phyloP scores from a whole-genome alignment of 2,797 vertebrate species.

The Pyrocephalus nanus region DNA sequence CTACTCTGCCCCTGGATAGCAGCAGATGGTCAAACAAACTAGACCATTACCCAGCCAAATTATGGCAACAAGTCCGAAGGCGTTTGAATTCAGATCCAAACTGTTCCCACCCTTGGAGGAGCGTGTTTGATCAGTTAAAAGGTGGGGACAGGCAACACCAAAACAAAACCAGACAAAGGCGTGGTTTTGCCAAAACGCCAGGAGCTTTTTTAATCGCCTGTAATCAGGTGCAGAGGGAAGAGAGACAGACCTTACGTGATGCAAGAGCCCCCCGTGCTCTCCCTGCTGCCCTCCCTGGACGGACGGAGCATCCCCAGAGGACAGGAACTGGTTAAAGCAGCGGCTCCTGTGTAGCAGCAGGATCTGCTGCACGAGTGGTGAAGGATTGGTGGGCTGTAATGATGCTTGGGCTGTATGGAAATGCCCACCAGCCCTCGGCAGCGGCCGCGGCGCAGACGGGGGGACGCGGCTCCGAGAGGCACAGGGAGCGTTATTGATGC shows the following conservation, averaged over 20 bases:
- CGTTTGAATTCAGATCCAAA: conserved; percentile 53
- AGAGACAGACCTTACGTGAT: rapidly evolving
- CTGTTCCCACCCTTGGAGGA: conserved; percentile 41
- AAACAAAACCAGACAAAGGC: not conserved
- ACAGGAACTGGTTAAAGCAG: conserved; percentile 60
- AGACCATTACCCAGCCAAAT: conserved; percentile 67
- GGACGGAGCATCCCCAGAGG: not conserved
- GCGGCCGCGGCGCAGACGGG: conserved; percentile 59
- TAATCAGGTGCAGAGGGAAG: not conserved
- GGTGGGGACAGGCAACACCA: not conserved
- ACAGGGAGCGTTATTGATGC: conserved; percentile 93
- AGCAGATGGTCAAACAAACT: conserved; percentile 55
- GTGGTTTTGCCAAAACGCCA: not conserved
- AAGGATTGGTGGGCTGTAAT: conserved; percentile 78
- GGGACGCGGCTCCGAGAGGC: conserved; percentile 61
- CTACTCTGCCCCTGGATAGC: not conserved
- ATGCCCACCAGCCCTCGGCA: conserved; percentile 83
- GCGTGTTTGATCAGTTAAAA: conserved; percentile 53
- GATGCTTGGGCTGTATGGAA: conserved; percentile 75
- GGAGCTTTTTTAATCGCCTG: not conserved
- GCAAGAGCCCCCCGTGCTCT: rapidly evolving
- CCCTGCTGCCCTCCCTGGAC: not conserved
- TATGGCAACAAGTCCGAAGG: conserved; percentile 67
- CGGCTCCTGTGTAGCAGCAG: conserved; percentile 34
- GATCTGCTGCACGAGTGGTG: conserved; percentile 48